phyloP scores from a whole-genome alignment of 2,113 vertebrate genomes.

The Casuarius casuarius region DNA sequence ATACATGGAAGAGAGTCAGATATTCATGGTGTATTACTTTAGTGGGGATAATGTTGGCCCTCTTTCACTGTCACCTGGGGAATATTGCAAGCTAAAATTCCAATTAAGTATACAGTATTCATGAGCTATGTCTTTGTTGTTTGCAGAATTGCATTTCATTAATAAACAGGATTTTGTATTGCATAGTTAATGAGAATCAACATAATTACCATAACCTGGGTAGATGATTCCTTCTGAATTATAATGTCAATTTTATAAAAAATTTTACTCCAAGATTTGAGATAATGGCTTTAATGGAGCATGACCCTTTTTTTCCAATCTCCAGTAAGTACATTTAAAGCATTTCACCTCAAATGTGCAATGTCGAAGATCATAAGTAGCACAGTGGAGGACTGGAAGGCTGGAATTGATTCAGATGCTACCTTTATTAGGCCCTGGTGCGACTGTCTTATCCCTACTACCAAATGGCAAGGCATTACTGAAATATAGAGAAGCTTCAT shows the following conservation, averaged over 20 bases:
- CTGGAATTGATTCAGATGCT: background rate
- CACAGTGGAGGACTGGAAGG: background rate
- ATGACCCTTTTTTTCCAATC: background rate
- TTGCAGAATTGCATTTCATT: conserved; percentile 5
- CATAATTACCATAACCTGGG: background rate
- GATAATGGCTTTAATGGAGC: conserved; percentile 13
- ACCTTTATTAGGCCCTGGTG: background rate
- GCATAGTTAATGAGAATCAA: background rate
- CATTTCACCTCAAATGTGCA: background rate
- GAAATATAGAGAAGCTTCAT: background rate
- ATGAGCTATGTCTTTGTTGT: background rate
- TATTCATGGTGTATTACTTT: background rate
- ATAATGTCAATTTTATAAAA: background rate
- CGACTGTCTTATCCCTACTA: background rate
- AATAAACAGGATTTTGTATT: background rate
- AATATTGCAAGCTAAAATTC: background rate
- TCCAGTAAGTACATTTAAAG: background rate
- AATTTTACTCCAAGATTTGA: background rate
- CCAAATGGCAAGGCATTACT: background rate
- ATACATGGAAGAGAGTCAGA: background rate
- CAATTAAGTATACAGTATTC: background rate
- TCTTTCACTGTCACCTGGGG: background rate
- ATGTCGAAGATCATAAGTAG: background rate
- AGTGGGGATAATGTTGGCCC: background rate
- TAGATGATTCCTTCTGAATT: background rate